phyloP scores from a whole-genome alignment of 2,113 vertebrate genomes.

The Cebus imitator region DNA sequence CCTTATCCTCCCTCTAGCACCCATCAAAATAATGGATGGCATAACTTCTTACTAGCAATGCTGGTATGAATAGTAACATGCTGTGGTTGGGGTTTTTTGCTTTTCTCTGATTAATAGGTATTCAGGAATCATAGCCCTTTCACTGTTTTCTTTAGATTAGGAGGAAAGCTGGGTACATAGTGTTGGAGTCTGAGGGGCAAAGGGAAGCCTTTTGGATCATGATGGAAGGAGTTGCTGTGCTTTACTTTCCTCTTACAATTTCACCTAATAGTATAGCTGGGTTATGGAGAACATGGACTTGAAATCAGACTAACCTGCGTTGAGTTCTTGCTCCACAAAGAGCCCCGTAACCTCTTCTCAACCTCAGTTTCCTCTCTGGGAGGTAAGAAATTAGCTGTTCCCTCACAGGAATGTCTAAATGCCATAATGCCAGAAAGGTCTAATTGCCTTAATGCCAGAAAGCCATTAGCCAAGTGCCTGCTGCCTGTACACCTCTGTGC shows the following conservation, averaged over 20 bases:
- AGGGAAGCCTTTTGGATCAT: background rate
- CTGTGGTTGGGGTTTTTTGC: background rate
- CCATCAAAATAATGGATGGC: constrained; percentile 71
- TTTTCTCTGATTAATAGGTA: constrained; percentile 77
- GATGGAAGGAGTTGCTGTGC: background rate
- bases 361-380: background rate
- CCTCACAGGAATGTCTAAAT: background rate
- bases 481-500: too few relatives aligned
- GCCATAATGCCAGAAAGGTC: background rate
- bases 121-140: constrained; percentile 43
- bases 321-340: background rate
- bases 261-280: background rate
- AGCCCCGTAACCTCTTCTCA: background rate
- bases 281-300: background rate
- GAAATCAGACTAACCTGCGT: background rate
- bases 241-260: background rate
- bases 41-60: constrained; percentile 13
- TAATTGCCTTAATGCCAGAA: background rate
- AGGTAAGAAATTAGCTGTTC: background rate
- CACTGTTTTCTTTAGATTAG: constrained; percentile 77
- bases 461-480: background rate
- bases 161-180: background rate
- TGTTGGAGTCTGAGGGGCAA: background rate
- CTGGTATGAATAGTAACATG: background rate
- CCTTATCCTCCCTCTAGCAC: constrained; percentile 60